Conservation (phyloP, 2,113 vertebrate species). For the Scomber japonicus region DNA sequence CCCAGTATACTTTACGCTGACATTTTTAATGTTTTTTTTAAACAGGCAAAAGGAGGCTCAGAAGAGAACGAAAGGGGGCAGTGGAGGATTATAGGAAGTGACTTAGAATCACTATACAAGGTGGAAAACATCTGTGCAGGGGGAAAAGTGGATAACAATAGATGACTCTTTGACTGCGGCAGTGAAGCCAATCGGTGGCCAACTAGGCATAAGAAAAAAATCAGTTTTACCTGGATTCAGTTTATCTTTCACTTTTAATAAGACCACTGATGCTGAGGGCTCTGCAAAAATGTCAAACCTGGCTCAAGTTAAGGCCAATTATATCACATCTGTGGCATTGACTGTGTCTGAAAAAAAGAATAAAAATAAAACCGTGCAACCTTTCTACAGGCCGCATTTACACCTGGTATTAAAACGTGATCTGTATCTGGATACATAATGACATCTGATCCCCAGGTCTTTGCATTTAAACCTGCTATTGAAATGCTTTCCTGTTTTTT, state of each 20-base stretch:
- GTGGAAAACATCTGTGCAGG: neutral
- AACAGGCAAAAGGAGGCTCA: neutral
- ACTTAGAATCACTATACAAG: neutral
- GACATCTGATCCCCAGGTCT: no score
- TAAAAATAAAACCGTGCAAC: no score
- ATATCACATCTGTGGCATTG: no score
- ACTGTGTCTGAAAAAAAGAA: no score
- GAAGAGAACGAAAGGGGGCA: neutral
- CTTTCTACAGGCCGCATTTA: no score
- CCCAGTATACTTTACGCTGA: conserved; percentile 20
- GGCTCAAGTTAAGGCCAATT: neutral
- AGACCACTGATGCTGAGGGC: neutral
- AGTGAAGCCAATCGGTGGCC: no score
- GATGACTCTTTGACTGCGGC: no score
- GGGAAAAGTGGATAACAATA: no score
- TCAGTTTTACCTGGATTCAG: neutral
- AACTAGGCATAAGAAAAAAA: neutral
- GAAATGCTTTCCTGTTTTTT: no score
- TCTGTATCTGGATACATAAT: no score
- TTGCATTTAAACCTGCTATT: no score
- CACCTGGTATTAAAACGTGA: no score
- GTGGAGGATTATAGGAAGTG: conserved; percentile 17
- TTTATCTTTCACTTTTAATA: conserved; percentile 5
- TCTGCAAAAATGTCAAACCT: neutral
- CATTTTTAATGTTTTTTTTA: neutral